Base-by-base conservation (phyloP, 2,888 invertebrate genomes). In the Lasioglossum vierecki region DNA sequence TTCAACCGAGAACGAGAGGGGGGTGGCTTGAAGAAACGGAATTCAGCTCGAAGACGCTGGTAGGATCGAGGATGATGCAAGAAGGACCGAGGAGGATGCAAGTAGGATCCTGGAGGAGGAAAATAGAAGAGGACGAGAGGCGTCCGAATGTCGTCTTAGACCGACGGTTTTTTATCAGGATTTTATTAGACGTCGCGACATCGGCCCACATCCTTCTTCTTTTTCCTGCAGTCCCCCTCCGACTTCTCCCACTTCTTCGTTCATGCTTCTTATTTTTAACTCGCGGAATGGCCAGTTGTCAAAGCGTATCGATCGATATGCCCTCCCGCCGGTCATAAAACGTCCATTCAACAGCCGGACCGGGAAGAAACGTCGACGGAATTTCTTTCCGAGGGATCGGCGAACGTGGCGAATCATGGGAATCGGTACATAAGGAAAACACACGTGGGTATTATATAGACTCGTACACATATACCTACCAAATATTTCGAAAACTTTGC, bases 171-270 rank as follows among this genome's bases (percentile, higher is more conserved):
- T 81, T 88, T 84, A 35, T 72, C 73, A 68, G 11, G 73, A 80
- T 82, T 86, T 88, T 86, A 88, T 86, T 86, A 83, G 74, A 79
- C 57, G 83, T 79, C 80, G 71, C 83, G 82, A 84, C 80, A 76
- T 76, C 79, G 80, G 73, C 49, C 72, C 41, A 71, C 41, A 71
- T 71, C 70, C 44, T 26, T 41, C 71, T 26, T 72, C 71, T 44
- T 72, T 46, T 68, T 39, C 68, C 68, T 22, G 4, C 68, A 4
- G 3, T 39, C 22, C 22, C 22, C 39, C 9, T 39, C 39, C 60
- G 60, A 6, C 13, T 60, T 4, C 66, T 66, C 8, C 66, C 6
- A 18, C 8, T 35, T 66, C 70, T 46, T 30, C 30, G 9, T 66
- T 22, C 46, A 26, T 26, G 60, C 35, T 39, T 53, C 11, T 63